phyloP scores from a whole-genome alignment of 2,888 invertebrate genomes.

The Eupelmus urozonus region DNA sequence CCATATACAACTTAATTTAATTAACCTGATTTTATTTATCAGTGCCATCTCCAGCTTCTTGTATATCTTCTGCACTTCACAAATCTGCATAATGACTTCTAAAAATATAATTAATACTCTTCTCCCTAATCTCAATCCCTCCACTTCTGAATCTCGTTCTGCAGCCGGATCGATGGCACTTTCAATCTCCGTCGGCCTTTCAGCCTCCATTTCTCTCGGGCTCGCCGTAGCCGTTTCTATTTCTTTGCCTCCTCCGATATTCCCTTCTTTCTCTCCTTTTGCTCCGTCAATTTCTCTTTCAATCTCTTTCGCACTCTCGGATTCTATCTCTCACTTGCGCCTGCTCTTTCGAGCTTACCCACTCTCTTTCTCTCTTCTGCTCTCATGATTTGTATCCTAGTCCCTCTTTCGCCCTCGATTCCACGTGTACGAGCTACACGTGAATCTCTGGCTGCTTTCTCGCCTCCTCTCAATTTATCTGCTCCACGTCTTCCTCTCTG shows the following conservation, averaged over 20 bases:
- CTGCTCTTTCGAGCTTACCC: not conserved
- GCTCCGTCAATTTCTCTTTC: not conserved
- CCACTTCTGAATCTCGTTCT: not conserved
- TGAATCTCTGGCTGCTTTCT: not conserved
- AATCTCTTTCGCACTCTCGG: not conserved
- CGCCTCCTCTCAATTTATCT: constrained; percentile 10
- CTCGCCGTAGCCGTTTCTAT: not conserved
- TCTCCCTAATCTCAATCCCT: not conserved
- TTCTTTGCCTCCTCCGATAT: not conserved
- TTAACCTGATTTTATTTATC: too few relatives aligned
- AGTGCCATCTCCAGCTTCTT: too few relatives aligned
- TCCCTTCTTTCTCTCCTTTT: not conserved
- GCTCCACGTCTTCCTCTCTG: not conserved
- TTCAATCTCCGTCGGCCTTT: not conserved
- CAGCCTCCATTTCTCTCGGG: not conserved
- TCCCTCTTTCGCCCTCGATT: not conserved
- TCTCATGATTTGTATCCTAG: not conserved
- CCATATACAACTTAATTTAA: too few relatives aligned
- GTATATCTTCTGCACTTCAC: too few relatives aligned
- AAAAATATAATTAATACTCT: not conserved
- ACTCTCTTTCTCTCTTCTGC: not conserved
- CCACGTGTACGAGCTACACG: not conserved
- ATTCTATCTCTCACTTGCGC: not conserved
- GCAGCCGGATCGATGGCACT: not conserved
- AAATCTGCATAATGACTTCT: not conserved